Percentiles rank a stretch among this genome's conserved stretches.
These are phyloP conservation scores for Salminus brasiliensis DNA, from an alignment of 2,113 vertebrate species.

Conservation along the genomic window DNA sequence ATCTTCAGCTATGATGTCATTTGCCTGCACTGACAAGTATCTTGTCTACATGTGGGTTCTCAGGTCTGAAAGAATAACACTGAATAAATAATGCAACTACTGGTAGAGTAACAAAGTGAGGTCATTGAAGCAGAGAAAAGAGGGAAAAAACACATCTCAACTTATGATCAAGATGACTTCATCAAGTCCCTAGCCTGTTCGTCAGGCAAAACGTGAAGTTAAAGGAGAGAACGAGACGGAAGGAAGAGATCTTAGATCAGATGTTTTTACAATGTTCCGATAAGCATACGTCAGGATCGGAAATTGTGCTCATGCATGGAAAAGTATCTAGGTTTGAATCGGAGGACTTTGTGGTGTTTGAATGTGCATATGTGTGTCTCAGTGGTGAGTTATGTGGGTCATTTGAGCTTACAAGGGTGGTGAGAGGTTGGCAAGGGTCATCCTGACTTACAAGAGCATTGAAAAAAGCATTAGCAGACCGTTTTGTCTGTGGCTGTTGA, in stretches of 20 bases:
- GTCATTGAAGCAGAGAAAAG: not conserved
- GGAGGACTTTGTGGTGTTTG: constrained; percentile 24
- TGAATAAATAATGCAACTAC: constrained; percentile 57
- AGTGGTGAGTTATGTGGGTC: not conserved
- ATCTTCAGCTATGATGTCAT: constrained; percentile 67
- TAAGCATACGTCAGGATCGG: constrained; percentile 35
- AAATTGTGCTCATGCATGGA: constrained; percentile 48
- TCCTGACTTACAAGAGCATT: not conserved
- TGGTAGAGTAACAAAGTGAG: constrained; percentile 53
- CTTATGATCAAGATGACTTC: constrained; percentile 66
- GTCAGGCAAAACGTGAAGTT: constrained; percentile 50
- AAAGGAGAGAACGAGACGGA: constrained; percentile 11
- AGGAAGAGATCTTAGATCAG: constrained; percentile 37
- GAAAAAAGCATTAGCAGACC: not conserved
- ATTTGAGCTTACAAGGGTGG: not conserved
- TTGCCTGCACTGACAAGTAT: constrained; percentile 62
- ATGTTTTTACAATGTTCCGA: constrained; percentile 49
- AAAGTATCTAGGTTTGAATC: constrained; percentile 9
- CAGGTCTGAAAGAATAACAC: constrained; percentile 51
- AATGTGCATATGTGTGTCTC: constrained; percentile 5
- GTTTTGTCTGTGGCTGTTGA: not conserved
- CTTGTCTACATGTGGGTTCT: constrained; percentile 58
- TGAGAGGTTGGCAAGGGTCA: constrained; percentile 9
- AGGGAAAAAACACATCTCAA: constrained; percentile 44
- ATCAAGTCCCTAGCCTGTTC: constrained; percentile 44